Conservation (phyloP, 2,797 vertebrate genomes). For the Sciurus carolinensis region DNA sequence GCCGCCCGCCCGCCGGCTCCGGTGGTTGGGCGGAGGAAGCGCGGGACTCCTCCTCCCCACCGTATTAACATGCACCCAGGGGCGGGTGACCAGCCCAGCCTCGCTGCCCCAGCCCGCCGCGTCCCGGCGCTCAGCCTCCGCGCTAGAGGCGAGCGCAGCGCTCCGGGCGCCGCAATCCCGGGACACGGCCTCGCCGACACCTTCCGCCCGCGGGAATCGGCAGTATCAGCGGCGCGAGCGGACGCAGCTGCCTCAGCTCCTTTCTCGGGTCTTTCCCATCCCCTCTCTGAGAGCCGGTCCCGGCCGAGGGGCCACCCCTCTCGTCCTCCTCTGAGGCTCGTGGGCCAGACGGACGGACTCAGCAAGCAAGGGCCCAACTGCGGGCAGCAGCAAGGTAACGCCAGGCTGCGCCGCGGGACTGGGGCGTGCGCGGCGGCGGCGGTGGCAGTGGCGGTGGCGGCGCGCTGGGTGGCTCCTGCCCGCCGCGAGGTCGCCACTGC, state of each 20-base stretch:
- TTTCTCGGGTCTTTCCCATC: background rate
- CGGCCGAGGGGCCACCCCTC: conserved; percentile 71
- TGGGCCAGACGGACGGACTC: conserved; percentile 56
- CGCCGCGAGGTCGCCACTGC: conserved; percentile 46
- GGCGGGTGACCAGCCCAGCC: conserved; percentile 80
- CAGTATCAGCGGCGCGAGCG: conserved; percentile 17
- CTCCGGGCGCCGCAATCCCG: conserved; percentile 23
- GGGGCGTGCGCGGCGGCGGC: conserved; percentile 77
- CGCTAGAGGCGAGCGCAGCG: conserved; percentile 66
- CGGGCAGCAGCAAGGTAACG: conserved; percentile 79
- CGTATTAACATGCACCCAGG: conserved; percentile 83
- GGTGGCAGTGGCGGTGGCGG: background rate
- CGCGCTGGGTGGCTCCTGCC: conserved; percentile 62
- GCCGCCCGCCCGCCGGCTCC: conserved; percentile 72
- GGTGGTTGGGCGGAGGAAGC: conserved; percentile 85
- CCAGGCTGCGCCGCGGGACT: conserved; percentile 76
- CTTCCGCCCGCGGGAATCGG: conserved; percentile 13
- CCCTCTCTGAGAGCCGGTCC: conserved; percentile 46
- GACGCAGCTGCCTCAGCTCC: conserved; percentile 22
- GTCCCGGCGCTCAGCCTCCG: conserved; percentile 79
- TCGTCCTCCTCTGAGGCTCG: background rate
- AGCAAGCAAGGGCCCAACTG: conserved; percentile 63
- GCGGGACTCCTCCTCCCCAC: conserved; percentile 85
- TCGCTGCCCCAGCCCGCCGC: conserved; percentile 67
- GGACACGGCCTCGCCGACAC: conserved; percentile 70